These are phyloP conservation scores for Phocoena phocoena DNA, from an alignment of 2,113 vertebrate genomes.

Conservation along the genomic window DNA sequence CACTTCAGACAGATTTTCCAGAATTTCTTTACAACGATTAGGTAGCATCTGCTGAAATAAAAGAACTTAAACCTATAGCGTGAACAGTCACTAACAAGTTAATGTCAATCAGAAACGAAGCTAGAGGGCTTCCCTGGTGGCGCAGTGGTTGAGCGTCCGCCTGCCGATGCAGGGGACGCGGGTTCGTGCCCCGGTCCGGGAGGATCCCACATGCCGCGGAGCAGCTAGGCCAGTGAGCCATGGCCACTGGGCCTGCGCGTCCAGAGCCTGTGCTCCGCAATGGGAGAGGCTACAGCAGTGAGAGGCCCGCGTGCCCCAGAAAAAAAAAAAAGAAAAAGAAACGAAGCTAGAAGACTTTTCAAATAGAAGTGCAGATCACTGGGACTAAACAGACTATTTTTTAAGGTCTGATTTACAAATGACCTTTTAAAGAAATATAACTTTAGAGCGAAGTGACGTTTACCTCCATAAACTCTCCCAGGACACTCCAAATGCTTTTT, in stretches of 20 bases:
- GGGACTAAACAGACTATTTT: not conserved
- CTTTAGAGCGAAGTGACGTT: not conserved
- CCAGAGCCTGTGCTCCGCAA: too few species aligned
- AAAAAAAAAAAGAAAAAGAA: not conserved
- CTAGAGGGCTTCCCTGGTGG: not conserved
- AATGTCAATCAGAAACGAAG: not conserved
- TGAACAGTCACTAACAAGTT: conserved; percentile 20
- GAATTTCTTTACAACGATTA: not conserved
- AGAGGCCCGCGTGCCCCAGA: too few species aligned
- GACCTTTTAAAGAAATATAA: conserved; percentile 28
- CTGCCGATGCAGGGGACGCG: too few species aligned
- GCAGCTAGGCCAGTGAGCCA: too few species aligned
- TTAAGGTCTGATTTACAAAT: conserved; percentile 16
- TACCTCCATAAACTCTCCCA: not conserved
- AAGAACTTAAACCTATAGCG: not conserved
- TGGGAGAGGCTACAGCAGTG: too few species aligned
- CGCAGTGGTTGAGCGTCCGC: too few species aligned
- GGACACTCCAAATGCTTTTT: not conserved
- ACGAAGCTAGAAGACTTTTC: not conserved
- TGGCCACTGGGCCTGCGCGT: too few species aligned
- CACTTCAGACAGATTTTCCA: not conserved
- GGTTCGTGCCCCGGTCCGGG: too few species aligned
- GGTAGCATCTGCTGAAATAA: not conserved
- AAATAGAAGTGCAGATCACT: not conserved
- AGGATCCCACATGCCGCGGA: too few species aligned